Conservation (phyloP, 2,888 invertebrate species). For the Clanis bilineata region DNA sequence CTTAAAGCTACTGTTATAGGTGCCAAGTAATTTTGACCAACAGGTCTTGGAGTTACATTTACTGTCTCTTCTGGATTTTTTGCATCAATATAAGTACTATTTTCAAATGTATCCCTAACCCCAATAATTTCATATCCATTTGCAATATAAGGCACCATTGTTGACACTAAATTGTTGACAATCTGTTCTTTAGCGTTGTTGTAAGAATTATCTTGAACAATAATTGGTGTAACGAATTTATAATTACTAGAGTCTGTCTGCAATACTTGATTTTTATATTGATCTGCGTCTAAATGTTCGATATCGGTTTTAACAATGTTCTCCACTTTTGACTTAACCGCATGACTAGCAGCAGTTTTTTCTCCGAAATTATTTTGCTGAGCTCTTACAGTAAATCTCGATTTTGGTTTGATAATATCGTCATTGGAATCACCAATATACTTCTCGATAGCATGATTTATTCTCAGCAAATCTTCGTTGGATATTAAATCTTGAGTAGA, state of each 20-base stretch:
- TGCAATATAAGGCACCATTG: slow-evolving; percentile 69
- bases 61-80: slow-evolving; percentile 45
- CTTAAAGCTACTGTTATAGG: slow-evolving; percentile 83
- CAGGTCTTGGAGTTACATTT: slow-evolving; percentile 80
- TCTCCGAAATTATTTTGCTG: slow-evolving; percentile 38
- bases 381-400: slow-evolving; percentile 41
- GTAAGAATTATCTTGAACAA: slow-evolving; percentile 64
- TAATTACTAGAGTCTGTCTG: slow-evolving; percentile 51
- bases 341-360: slow-evolving; percentile 44
- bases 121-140: slow-evolving; percentile 72
- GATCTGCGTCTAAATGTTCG: slow-evolving; percentile 42
- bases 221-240: slow-evolving; percentile 71
- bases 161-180: slow-evolving; percentile 67
- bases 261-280: slow-evolving; percentile 37
- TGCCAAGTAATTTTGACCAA: slow-evolving; percentile 80
- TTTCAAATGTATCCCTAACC: slow-evolving; percentile 54
- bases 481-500: slow-evolving; percentile 83
- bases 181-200: slow-evolving; percentile 59
- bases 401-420: slow-evolving; percentile 59
- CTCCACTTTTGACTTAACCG: slow-evolving; percentile 61
- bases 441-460: slow-evolving; percentile 79
- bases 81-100: slow-evolving; percentile 34
- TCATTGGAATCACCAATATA: slow-evolving; percentile 51
- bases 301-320: slow-evolving; percentile 56
- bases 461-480: slow-evolving; percentile 84